Conservation (phyloP, 2,888 invertebrate genomes). For the Polietes domitor region DNA sequence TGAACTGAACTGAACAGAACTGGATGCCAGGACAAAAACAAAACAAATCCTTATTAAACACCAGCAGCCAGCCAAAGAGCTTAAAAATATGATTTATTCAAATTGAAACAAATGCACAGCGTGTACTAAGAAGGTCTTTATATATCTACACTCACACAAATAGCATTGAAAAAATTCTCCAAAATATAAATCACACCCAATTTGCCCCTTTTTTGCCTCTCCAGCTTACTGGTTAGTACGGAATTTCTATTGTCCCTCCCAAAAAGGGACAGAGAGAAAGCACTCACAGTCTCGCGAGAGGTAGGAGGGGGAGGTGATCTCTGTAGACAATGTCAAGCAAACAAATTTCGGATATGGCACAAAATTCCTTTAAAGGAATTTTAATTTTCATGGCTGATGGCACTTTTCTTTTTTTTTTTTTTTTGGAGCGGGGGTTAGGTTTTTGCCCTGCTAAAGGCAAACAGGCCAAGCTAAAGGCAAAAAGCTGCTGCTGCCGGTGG, state of each 20-base stretch:
- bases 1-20: too few relatives aligned
- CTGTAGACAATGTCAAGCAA: not conserved
- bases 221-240: slow-evolving; percentile 58
- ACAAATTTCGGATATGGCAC: not conserved
- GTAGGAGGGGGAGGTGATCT: too few relatives aligned
- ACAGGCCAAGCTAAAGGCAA: slow-evolving; percentile 10
- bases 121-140: slow-evolving; percentile 26
- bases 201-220: slow-evolving; percentile 30
- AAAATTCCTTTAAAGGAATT: slow-evolving; percentile 51
- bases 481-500: not conserved
- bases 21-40: not conserved
- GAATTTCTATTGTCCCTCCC: slow-evolving; percentile 33
- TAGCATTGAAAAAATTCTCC: slow-evolving; percentile 26
- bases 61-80: slow-evolving; percentile 16
- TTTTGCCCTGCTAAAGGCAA: not conserved
- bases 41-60: slow-evolving; percentile 33
- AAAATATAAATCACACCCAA: slow-evolving; percentile 66
- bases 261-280: not conserved
- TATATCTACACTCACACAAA: not conserved
- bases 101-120: slow-evolving; percentile 64
- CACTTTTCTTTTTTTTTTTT: slow-evolving; percentile 9
- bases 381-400: slow-evolving; percentile 50
- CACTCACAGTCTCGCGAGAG: not conserved
- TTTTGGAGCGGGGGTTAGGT: not conserved
- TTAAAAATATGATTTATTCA: slow-evolving; percentile 62